These are phyloP conservation scores for Heloderma charlesbogerti DNA, from an alignment of 2,113 vertebrate genomes.

Conservation along the genomic window DNA sequence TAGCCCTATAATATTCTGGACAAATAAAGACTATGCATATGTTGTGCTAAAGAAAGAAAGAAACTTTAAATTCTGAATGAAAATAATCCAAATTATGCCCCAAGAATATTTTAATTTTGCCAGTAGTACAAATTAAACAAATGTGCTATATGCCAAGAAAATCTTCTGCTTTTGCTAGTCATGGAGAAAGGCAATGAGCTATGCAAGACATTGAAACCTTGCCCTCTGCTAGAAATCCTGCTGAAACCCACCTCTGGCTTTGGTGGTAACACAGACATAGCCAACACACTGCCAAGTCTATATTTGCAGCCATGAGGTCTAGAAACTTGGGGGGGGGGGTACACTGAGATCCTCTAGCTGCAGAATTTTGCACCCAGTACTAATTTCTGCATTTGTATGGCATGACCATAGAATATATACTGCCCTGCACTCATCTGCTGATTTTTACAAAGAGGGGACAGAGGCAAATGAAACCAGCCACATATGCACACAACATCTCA, in stretches of 20 bases:
- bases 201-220: background rate
- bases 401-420: background rate
- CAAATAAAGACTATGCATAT: background rate
- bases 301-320: too few species aligned
- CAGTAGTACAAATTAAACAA: background rate
- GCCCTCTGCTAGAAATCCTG: background rate
- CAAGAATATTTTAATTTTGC: background rate
- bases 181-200: background rate
- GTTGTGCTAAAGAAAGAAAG: background rate
- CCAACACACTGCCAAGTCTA: too few species aligned
- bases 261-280: too few species aligned
- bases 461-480: background rate
- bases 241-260: background rate
- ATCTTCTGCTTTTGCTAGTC: background rate
- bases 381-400: background rate
- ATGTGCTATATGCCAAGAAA: too few species aligned
- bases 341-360: background rate
- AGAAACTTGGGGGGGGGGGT: too few species aligned
- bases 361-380: background rate
- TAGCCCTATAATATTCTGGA: background rate
- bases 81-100: background rate
- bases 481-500: background rate
- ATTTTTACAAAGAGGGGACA: background rate
- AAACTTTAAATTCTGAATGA: background rate
- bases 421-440: background rate